phyloP scores from a whole-genome alignment of 2,113 vertebrate species.

The Sphaerodactylus townsendi region DNA sequence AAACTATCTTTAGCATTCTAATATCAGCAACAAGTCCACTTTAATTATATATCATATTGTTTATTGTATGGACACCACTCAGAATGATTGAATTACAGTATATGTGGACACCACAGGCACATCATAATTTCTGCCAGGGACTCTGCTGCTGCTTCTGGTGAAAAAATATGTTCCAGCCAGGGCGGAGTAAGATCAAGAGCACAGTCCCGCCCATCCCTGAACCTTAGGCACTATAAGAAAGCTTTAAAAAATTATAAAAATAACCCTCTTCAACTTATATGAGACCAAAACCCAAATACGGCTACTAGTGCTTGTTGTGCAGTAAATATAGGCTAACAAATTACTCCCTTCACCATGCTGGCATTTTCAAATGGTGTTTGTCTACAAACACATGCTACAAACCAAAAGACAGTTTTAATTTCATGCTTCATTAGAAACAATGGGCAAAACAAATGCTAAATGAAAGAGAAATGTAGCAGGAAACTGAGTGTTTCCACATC shows the following conservation, averaged over 20 bases:
- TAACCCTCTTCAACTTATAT: background rate
- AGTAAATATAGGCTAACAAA: background rate
- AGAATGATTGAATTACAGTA: background rate
- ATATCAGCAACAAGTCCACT: background rate
- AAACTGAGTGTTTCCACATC: background rate
- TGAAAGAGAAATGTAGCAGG: rapidly evolving
- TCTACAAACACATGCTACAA: background rate
- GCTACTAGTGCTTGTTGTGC: background rate
- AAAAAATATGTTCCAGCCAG: too few species aligned
- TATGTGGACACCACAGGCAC: background rate
- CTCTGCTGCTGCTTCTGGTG: too few species aligned
- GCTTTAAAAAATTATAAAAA: background rate
- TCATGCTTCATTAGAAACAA: conserved; percentile 14
- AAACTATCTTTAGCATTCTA: background rate
- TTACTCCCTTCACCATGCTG: background rate
- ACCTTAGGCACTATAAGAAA: background rate
- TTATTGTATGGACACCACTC: too few species aligned
- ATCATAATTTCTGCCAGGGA: too few species aligned
- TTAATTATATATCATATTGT: background rate
- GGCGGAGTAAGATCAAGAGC: too few species aligned
- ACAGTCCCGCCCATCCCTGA: too few species aligned
- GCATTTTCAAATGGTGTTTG: background rate
- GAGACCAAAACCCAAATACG: background rate
- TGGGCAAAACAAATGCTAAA: background rate
- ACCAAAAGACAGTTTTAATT: background rate